Base-by-base conservation (phyloP, 2,888 invertebrate genomes). In the Deilephila porcellus region DNA sequence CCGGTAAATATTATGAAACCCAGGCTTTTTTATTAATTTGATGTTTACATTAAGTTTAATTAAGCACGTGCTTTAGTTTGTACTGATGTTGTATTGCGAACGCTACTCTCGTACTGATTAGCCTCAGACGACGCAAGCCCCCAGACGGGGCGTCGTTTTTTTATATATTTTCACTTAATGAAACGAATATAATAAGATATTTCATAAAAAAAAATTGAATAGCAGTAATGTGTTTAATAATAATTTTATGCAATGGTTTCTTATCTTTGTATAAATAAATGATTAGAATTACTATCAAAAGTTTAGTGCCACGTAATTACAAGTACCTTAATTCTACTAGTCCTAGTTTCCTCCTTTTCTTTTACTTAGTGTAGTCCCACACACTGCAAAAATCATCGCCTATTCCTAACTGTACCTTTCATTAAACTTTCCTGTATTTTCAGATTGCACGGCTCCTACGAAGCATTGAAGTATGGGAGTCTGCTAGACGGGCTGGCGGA, bases 391-490 rank as follows among this genome's bases (percentile, higher is more conserved):
- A 37, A 37, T 37, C 37, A 0, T 37, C 34, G 6, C 7, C 34
- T 5, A 37, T 37, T 37, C 37, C 8, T 8, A 37, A 37, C 8
- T 8, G 37, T 37, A 37, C 1, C 7, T 37, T 8, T 37, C 8
- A 37, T 11, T 37, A 25, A 7, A 37, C 45, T 45, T 45, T 11
- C 3, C 20, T 25, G 17, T 25, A 7, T 25, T 60, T 32, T 25
- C 88, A 98, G 98, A 91, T 91, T 98, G 73, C 98, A 98, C 86
- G 98, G 98, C 5, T 98, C 98, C 0, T 98, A 98, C 91, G 98
- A 98, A 91, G 98, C 98, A 0, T 93, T 98, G 1, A 98, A 98
- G 86, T 98, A 98, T 86, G 98, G 98, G n/a, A 98, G 97, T 64
- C 94, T 98, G 17, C 93, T 98, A 76, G 98, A 98, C 87, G 98